Evolutionary conservation across 2,888 invertebrate species (phyloP).

Genomic region (Copidosoma aretas): DNA sequence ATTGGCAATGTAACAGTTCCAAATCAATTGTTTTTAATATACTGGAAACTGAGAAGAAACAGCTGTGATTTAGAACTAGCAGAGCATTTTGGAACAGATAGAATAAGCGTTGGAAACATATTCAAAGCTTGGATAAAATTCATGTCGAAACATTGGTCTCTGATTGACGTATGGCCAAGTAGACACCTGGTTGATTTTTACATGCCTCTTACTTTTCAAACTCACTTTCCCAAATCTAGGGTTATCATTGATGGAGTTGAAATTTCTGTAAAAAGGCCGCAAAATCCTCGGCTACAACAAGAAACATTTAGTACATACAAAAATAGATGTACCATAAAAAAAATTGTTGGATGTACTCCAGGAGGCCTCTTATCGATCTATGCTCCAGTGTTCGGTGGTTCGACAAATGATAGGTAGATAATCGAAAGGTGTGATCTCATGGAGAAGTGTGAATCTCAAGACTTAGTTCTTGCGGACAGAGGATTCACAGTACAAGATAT

Average conservation of each 20-base stretch:
- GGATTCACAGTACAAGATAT: no score
- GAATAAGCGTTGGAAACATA: neutral
- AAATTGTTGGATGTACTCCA: neutral
- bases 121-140: neutral
- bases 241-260: neutral
- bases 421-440: no score
- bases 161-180: neutral
- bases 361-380: neutral
- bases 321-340: neutral
- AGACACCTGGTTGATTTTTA: neutral
- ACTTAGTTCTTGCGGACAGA: no score
- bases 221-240: neutral
- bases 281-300: neutral
- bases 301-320: neutral
- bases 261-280: neutral
- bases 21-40: neutral
- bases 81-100: neutral
- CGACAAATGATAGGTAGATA: no score
- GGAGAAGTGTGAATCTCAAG: no score
- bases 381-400: no score
- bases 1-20: constrained; percentile 2
- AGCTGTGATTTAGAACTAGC: neutral
- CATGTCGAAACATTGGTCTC: neutral
- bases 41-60: neutral
- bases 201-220: neutral